These are phyloP conservation scores for Atta colombica DNA, from an alignment of 1,140 invertebrate species.

Conservation along the genomic window DNA sequence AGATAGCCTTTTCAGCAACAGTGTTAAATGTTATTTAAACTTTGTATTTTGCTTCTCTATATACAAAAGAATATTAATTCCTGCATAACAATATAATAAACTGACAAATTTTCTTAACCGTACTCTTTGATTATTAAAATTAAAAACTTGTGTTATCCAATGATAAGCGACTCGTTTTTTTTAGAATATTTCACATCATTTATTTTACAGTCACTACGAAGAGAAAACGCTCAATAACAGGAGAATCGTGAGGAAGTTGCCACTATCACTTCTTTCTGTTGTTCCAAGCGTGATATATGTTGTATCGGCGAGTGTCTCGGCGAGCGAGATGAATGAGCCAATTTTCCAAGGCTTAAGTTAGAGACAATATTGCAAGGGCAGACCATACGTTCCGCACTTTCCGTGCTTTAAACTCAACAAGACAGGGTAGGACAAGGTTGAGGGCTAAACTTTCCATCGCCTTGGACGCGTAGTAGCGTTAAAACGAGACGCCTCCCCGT, in stretches of 20 bases:
- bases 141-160: background rate
- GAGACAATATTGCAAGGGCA: slow-evolving; percentile 78
- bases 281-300: slow-evolving; percentile 67
- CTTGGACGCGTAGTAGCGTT: slow-evolving; percentile 55
- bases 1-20: background rate
- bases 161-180: background rate
- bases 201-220: background rate
- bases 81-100: background rate
- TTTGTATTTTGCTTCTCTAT: background rate
- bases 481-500: slow-evolving; percentile 31
- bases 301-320: slow-evolving; percentile 64
- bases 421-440: background rate
- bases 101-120: background rate
- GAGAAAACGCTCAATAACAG: background rate
- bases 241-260: background rate
- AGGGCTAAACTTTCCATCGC: slow-evolving; percentile 35
- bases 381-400: slow-evolving; percentile 13
- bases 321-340: slow-evolving; percentile 82
- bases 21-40: background rate
- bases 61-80: background rate
- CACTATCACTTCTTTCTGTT: slow-evolving; percentile 20
- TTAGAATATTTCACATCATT: background rate
- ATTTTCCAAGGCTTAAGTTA: slow-evolving; percentile 83
- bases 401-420: slow-evolving; percentile 20
- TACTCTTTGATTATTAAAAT: background rate